Conservation (phyloP, 2,888 invertebrate species). For the Zeuzera pyrina region DNA sequence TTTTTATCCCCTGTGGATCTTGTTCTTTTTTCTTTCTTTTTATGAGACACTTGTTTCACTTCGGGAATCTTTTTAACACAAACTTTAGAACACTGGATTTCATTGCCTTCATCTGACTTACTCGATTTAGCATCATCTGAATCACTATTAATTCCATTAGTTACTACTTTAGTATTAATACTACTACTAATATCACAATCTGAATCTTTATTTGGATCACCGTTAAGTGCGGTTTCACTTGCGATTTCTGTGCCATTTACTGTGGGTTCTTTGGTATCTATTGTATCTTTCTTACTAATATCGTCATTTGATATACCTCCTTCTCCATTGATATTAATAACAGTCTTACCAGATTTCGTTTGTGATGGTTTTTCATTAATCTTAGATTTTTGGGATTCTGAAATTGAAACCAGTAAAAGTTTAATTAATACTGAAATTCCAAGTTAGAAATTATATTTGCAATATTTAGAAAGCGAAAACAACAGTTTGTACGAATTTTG, state of each 20-base stretch:
- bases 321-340: constrained; percentile 47
- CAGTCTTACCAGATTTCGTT: constrained; percentile 31
- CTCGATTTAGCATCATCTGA: constrained; percentile 51
- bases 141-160: constrained; percentile 62
- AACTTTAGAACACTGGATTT: constrained; percentile 23
- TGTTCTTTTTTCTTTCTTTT: constrained; percentile 53
- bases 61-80: constrained; percentile 34
- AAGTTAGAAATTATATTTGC: background rate
- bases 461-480: too few relatives aligned
- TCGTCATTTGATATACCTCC: constrained; percentile 37
- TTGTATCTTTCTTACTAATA: constrained; percentile 41
- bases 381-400: constrained; percentile 51
- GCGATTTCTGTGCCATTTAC: constrained; percentile 52
- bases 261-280: constrained; percentile 63
- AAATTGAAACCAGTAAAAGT: constrained; percentile 22
- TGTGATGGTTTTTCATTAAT: constrained; percentile 43
- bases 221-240: constrained; percentile 46
- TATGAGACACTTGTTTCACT: constrained; percentile 37
- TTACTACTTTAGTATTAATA: constrained; percentile 64
- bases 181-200: constrained; percentile 71
- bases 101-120: constrained; percentile 49
- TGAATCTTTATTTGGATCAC: constrained; percentile 54
- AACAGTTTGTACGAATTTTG: too few relatives aligned
- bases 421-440: background rate
- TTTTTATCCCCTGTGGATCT: constrained; percentile 33